Evolutionary conservation across 2,797 vertebrate genomes (phyloP).

Genomic region (Pipistrellus nathusii): DNA sequence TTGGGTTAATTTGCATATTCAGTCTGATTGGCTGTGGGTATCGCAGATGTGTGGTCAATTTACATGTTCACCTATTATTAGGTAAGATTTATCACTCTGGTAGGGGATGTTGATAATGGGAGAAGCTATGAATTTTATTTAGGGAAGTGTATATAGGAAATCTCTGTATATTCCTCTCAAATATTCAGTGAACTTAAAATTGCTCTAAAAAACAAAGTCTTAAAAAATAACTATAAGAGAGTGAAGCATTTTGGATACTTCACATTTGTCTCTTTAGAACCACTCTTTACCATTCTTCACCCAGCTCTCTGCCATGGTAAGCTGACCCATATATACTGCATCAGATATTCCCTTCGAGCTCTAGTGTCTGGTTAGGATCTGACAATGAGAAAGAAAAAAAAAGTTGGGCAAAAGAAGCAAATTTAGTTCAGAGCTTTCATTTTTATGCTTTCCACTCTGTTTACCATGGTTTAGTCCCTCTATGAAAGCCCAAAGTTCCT

Average conservation of each 20-base stretch:
- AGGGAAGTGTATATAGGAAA: not conserved
- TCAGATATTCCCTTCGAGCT: not conserved
- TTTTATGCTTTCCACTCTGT: not conserved
- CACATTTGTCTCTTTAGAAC: not conserved
- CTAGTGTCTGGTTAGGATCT: not conserved
- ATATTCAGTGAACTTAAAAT: not conserved
- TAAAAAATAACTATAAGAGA: not conserved
- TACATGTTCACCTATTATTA: no score
- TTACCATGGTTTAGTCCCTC: not conserved
- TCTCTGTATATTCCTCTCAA: not conserved
- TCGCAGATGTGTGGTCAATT: no score
- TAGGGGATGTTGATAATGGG: not conserved
- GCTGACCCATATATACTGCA: not conserved
- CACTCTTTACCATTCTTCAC: not conserved
- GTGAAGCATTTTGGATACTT: not conserved
- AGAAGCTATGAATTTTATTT: not conserved
- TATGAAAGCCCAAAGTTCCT: not conserved
- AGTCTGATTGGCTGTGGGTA: no score
- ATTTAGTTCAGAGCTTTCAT: not conserved
- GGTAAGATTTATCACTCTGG: not conserved
- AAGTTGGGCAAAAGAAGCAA: not conserved
- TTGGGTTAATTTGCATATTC: no score
- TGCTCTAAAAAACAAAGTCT: not conserved
- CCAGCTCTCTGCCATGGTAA: not conserved
- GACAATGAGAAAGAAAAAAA: not conserved